Base-by-base conservation (phyloP, 2,113 vertebrate genomes). In the Ondatra zibethicus region DNA sequence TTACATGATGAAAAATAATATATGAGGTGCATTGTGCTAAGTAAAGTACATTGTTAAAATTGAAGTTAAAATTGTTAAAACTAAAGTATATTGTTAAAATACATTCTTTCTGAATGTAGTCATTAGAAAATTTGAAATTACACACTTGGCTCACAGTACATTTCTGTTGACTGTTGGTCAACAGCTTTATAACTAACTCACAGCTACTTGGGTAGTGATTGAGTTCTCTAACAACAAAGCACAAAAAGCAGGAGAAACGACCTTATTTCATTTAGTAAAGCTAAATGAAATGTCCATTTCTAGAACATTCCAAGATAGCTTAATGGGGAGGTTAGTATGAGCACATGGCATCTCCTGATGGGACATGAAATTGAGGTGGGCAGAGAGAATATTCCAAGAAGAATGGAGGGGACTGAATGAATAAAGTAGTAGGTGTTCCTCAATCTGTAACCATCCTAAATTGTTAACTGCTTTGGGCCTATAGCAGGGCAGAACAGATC, bases 31-130 rank as follows among this genome's bases (percentile, higher is more conserved):
- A 82, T 81, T 91, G 52, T 61, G 29, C 66, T 88, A 92, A 94
- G 88, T 86, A 87, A 90, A 92, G 65, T 88, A 86, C 73, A 85
- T 94, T 93, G 86, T 96, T 93, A 89, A 94, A 96, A 94, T 96
- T 72, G 70, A 58, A 58, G 55, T 58, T 58, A 58, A 58, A 58
- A 58, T 58, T 58, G 55, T 58, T 58, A 19, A 19, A 58, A 58
- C 19, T 86, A 87, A 90, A 92, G 65, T 90, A 81, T 77, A 85
- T 92, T 93, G 81, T 96, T 93, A 91, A 94, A 96, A 94, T 96
- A 21, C 58, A 58, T 86, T 97, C 52, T 66, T 88, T 95, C 86
- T 91, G 75, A 90, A 92, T 68, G 42, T 92, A 42, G 31, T 42
- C 89, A 80, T 96, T 96, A 92, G 80, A 93, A 88, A 75, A 92